Conservation (phyloP, 2,888 invertebrate species). For the Monopis laevigella region DNA sequence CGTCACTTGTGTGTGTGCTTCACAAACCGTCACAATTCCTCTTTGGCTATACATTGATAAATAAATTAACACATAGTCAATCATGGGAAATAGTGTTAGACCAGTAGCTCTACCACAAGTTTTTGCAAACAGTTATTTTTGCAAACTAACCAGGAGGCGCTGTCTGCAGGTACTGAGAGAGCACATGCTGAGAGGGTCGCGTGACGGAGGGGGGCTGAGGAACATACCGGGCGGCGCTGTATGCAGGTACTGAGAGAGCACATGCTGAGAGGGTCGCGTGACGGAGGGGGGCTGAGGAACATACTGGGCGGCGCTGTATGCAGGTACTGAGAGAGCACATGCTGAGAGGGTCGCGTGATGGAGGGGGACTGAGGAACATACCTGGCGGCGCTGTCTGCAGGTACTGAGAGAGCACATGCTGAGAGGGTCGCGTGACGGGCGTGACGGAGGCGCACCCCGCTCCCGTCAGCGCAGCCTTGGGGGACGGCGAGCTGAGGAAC, state of each 20-base stretch:
- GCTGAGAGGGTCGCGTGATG: constrained; percentile 78
- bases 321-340: constrained; percentile 86
- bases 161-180: constrained; percentile 88
- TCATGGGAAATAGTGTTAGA: too few relatives aligned
- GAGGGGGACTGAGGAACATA: constrained; percentile 75
- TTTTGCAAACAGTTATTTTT: too few relatives aligned
- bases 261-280: constrained; percentile 79
- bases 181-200: constrained; percentile 78
- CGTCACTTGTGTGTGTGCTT: too few relatives aligned
- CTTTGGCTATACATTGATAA: too few relatives aligned
- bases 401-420: constrained; percentile 85
- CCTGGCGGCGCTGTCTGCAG: constrained; percentile 88
- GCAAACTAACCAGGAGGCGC: constrained; percentile 81
- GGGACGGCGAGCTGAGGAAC: constrained; percentile 75
- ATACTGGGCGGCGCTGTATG: constrained; percentile 85
- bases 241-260: constrained; percentile 75
- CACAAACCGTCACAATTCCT: too few relatives aligned
- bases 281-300: constrained; percentile 61
- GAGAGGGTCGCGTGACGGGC: constrained; percentile 79
- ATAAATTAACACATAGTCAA: too few relatives aligned
- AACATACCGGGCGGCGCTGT: constrained; percentile 77
- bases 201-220: constrained; percentile 78
- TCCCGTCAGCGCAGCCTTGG: constrained; percentile 76
- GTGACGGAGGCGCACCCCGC: constrained; percentile 78
- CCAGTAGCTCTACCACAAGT: too few relatives aligned